Conservation (phyloP, 2,888 invertebrate genomes). For the Imbricaverruca yamaguchii region DNA sequence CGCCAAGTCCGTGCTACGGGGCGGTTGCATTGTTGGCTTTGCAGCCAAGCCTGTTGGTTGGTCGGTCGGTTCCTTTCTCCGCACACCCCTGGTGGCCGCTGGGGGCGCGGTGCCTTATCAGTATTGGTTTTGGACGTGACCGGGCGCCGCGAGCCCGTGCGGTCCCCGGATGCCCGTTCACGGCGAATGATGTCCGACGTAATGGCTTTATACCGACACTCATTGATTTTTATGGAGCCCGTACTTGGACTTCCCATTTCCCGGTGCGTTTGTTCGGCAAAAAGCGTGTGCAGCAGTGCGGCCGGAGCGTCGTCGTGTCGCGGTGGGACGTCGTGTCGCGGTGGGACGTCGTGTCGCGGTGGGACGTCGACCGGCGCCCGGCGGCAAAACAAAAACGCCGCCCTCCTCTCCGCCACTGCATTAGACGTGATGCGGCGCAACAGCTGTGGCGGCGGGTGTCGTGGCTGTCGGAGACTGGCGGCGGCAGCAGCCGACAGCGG, state of each 20-base stretch:
- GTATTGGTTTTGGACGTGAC: constrained; percentile 12
- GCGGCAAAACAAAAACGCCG: no score
- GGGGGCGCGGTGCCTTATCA: background rate
- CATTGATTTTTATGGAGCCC: constrained; percentile 23
- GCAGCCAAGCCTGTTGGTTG: no score
- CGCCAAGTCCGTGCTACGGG: no score
- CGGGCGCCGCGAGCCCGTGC: background rate
- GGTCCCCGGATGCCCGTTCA: constrained; percentile 19
- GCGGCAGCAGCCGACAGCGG: no score
- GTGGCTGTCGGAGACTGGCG: no score
- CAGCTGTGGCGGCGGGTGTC: no score
- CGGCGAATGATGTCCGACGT: constrained; percentile 6
- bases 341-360: background rate
- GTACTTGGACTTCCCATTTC: background rate
- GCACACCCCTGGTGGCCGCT: background rate
- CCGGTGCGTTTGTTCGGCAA: background rate
- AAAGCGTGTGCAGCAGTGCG: background rate
- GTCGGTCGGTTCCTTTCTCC: no score
- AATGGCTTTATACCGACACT: constrained; percentile 23
- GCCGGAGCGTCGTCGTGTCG: background rate
- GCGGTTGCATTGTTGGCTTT: no score
- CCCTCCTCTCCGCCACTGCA: no score
- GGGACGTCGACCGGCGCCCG: background rate
- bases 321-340: background rate
- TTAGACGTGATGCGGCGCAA: no score